Conservation (phyloP, 2,113 vertebrate genomes). For the Dendropsophus ebraccatus region DNA sequence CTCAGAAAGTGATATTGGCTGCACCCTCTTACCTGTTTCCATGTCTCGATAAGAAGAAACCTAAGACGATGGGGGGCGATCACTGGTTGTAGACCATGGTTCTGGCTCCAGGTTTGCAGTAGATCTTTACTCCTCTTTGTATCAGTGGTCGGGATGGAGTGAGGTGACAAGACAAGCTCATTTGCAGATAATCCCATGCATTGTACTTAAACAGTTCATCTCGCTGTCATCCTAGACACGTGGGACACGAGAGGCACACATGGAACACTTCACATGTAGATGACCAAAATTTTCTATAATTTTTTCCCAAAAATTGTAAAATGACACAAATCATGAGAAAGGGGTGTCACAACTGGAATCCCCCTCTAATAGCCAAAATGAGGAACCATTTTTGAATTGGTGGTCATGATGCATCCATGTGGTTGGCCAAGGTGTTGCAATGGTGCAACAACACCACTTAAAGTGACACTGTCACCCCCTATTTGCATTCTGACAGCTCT, state of each 20-base stretch:
- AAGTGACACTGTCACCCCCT: too few relatives aligned
- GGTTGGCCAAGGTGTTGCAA: too few relatives aligned
- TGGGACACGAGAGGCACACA: too few relatives aligned
- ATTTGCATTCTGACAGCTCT: too few relatives aligned
- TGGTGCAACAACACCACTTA: too few relatives aligned
- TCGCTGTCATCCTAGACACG: too few relatives aligned
- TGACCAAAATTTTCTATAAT: too few relatives aligned
- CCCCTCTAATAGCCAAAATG: too few relatives aligned
- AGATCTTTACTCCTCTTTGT: neutral
- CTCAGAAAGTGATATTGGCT: neutral
- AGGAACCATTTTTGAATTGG: too few relatives aligned
- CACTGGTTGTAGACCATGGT: neutral
- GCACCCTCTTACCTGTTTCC: neutral
- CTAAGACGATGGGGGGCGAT: neutral
- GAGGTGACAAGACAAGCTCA: constrained; percentile 10
- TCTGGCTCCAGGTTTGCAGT: neutral
- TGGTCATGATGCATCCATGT: too few relatives aligned
- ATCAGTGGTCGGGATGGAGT: neutral
- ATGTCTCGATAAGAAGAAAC: neutral
- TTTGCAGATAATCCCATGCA: constrained; percentile 12
- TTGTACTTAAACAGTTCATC: constrained; percentile 30
- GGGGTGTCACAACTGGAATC: too few relatives aligned
- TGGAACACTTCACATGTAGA: too few relatives aligned
- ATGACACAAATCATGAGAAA: neutral
- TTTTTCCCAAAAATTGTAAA: neutral